Evolutionary conservation across 92 coral and sea anemone species (phyloP).

Genomic region (Hydrozoanthus gracilis): DNA sequence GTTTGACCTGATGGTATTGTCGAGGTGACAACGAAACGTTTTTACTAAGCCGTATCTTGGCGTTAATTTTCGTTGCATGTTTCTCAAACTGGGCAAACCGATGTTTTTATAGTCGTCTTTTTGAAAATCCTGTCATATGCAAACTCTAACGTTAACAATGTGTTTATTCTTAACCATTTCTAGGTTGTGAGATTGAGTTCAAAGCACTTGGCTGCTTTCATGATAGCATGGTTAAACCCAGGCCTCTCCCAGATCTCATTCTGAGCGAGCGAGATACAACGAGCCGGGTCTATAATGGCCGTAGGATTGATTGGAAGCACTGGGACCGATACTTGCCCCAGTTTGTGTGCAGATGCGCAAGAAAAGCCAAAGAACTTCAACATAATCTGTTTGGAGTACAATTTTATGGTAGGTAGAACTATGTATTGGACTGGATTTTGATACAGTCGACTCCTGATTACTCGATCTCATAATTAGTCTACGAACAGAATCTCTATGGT

Average conservation of each 20-base stretch:
- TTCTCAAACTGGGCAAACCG: too few relatives aligned
- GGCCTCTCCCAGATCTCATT: constrained; percentile 74
- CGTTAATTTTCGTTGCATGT: too few relatives aligned
- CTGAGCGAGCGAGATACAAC: constrained; percentile 77
- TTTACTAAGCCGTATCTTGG: too few relatives aligned
- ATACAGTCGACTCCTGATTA: neutral
- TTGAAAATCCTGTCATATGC: neutral
- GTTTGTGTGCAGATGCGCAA: constrained; percentile 88
- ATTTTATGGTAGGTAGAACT: constrained; percentile 69
- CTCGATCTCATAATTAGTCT: neutral
- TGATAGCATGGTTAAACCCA: constrained; percentile 61
- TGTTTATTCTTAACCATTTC: neutral
- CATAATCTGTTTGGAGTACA: constrained; percentile 83
- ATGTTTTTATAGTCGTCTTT: neutral
- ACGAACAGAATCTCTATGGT: too few relatives aligned
- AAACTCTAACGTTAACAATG: neutral
- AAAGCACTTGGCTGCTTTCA: constrained; percentile 83
- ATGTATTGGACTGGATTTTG: neutral
- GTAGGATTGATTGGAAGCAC: constrained; percentile 83
- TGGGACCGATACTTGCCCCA: constrained; percentile 83
- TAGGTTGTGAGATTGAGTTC: constrained; percentile 71
- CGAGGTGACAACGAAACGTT: too few relatives aligned
- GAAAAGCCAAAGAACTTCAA: constrained; percentile 64
- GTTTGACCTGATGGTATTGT: too few relatives aligned
- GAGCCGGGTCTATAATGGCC: constrained; percentile 59